phyloP scores from a whole-genome alignment of 2,888 invertebrate species.

The Leptarthrus brevirostris region DNA sequence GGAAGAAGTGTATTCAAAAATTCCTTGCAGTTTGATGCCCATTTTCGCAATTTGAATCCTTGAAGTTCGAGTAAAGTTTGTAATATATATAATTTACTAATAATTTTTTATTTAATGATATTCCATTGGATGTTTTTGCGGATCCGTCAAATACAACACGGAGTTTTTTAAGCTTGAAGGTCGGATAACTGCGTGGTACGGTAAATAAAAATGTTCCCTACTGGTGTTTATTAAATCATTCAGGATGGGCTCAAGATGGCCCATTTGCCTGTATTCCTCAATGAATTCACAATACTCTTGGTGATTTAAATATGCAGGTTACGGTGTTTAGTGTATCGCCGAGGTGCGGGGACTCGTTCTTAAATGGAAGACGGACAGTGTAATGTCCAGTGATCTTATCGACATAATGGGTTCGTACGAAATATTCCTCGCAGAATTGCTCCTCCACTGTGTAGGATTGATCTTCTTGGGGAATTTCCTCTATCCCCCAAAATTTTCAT shows the following conservation, averaged over 20 bases:
- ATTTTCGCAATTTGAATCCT: background rate
- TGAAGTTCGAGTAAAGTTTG: background rate
- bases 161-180: background rate
- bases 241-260: background rate
- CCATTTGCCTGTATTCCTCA: background rate
- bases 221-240: too few relatives aligned
- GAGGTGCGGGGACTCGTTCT: background rate
- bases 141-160: too few relatives aligned
- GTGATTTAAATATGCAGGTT: background rate
- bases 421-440: background rate
- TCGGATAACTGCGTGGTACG: background rate
- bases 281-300: background rate
- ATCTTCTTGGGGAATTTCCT: background rate
- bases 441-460: background rate
- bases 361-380: background rate
- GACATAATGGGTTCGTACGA: background rate
- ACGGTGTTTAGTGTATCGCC: background rate
- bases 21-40: background rate
- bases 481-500: background rate
- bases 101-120: background rate
- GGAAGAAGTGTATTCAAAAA: background rate
- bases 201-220: too few relatives aligned
- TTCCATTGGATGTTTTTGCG: too few relatives aligned
- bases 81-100: background rate
- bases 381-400: background rate